Conservation (phyloP, 2,113 vertebrate genomes). For the Xenopus borealis region DNA sequence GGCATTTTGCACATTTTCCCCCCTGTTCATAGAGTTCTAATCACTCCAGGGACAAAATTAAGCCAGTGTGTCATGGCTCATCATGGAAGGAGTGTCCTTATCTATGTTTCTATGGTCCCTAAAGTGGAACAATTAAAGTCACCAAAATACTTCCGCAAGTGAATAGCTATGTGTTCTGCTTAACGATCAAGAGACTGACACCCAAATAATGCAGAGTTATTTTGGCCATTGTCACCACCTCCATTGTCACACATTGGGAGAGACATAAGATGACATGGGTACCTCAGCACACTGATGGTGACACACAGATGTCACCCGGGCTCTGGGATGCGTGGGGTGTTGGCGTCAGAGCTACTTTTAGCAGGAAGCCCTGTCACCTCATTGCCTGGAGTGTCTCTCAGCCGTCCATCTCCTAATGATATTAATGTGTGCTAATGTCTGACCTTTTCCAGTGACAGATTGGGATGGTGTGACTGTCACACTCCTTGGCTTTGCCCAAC, state of each 20-base stretch:
- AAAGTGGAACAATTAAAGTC: too few species aligned
- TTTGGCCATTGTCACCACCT: too few species aligned
- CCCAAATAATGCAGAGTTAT: too few species aligned
- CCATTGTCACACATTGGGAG: neutral
- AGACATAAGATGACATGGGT: neutral
- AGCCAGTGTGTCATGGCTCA: too few species aligned
- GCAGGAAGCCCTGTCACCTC: constrained; percentile 18
- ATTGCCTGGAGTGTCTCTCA: constrained; percentile 3
- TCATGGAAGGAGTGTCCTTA: too few species aligned
- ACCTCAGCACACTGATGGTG: neutral
- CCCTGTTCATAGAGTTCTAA: too few species aligned
- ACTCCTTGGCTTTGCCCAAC: neutral
- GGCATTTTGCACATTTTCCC: too few species aligned
- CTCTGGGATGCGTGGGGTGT: neutral
- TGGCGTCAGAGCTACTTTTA: constrained; percentile 28
- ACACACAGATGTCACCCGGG: neutral
- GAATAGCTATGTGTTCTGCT: neutral
- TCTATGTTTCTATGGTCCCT: too few species aligned
- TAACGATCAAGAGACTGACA: neutral
- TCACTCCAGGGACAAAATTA: too few species aligned
- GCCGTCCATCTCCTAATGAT: neutral
- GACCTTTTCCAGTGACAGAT: constrained; percentile 31
- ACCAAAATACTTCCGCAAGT: too few species aligned
- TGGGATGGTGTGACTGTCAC: constrained; percentile 24
- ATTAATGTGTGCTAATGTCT: constrained; percentile 40